These are phyloP conservation scores for Dendrocopos noguchii DNA, from an alignment of 2,113 vertebrate genomes.

Conservation along the genomic window DNA sequence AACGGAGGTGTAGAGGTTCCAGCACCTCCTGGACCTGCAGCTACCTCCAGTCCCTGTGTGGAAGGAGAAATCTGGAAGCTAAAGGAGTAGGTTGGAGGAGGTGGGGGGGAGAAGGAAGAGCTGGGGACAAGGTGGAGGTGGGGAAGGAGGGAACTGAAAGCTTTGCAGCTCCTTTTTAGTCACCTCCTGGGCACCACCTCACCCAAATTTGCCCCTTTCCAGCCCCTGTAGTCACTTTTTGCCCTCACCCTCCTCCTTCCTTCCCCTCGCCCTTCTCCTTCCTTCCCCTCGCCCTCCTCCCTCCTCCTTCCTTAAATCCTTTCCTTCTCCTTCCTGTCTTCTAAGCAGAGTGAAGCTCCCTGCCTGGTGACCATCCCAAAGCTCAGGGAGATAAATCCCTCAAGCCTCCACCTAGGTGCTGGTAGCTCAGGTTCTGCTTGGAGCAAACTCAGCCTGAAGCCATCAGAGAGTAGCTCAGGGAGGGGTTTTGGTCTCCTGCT, in stretches of 20 bases:
- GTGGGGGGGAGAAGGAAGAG: too few species aligned
- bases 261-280: too few species aligned
- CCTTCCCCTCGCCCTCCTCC: too few species aligned
- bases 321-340: too few species aligned
- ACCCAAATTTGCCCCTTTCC: not conserved
- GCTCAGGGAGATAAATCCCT: not conserved
- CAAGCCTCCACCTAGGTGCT: not conserved
- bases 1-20: not conserved
- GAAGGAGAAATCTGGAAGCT: not conserved
- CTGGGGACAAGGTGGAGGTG: too few species aligned
- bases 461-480: not conserved
- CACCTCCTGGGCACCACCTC: not conserved
- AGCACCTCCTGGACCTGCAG: not conserved
- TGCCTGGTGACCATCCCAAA: too few species aligned
- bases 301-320: too few species aligned
- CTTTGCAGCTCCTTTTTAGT: too few species aligned
- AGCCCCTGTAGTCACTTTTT: accelerated
- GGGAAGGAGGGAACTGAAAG: too few species aligned
- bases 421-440: not conserved
- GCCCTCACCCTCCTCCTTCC: not conserved
- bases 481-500: not conserved
- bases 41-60: accelerated
- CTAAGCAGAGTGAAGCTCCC: too few species aligned
- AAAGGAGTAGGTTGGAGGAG: too few species aligned
- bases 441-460: not conserved